Evolutionary conservation across 2,797 vertebrate species (phyloP), one percentile per base, ranked within the genome.

Genomic region (Squalus acanthias): DNA sequence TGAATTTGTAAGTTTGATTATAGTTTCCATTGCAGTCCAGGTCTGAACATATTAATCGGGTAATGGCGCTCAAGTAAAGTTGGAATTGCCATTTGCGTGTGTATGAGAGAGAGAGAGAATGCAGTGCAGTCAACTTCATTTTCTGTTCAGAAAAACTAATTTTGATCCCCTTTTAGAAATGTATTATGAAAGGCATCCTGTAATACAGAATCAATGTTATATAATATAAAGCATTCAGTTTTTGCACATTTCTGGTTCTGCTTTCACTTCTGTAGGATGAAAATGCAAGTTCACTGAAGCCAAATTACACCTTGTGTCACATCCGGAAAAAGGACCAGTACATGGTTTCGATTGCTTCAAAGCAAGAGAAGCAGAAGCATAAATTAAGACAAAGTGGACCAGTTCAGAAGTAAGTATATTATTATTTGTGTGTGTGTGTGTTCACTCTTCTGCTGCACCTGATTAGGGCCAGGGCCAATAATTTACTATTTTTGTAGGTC

Each of bases 221-320:
- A 26, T 7, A 57, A 65, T 94, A 72, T 50, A 95, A 3, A 70
- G 12, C 12, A 15, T 95, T 70, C 10, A 13, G 24, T 20, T 74
- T 46, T 95, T 95, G 70, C 69, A 33, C 26, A 53, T 74, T 46
- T 50, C 67, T 29, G 29, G 0, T 67, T 97, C 65, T 65, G 20
- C 17, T 33, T 96, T 97, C 96, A 93, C 97, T 87, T 91, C 97
- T 97, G 96, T 97, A 98, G 98, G 97, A 96, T 74, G 97, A 97
- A 96, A 97, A 96, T 96, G 24, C 13, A 85, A 97, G 97, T 96
- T 97, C 94, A 88, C 26, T 60, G 91, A 98, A 97, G 26, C 97
- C 97, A 95, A 97, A 96, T 96, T 99, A 99, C 87, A 98, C 98
- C 0, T 97, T 99, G 95, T 97, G 98, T 96, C 99, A 98, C 96